Conservation (phyloP, 2,113 vertebrate genomes). For the Oceanodroma tethys region DNA sequence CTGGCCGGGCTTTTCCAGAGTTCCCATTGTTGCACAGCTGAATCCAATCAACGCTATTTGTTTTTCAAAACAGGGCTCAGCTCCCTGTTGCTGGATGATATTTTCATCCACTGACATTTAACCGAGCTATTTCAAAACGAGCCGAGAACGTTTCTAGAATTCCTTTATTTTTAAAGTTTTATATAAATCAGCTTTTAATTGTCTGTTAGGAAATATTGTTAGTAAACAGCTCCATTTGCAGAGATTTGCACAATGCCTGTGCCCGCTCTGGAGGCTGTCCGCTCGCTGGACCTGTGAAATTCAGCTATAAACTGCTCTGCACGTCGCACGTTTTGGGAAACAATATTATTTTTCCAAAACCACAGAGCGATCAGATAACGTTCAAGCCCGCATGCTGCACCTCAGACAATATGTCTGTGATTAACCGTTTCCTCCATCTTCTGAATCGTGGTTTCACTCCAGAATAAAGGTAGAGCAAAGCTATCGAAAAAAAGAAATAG, state of each 20-base stretch:
- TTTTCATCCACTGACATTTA: slow-evolving; percentile 54
- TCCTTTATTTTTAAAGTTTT: slow-evolving; percentile 59
- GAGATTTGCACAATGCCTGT: neutral
- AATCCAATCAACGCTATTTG: slow-evolving; percentile 48
- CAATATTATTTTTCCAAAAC: slow-evolving; percentile 10
- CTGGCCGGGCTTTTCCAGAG: neutral
- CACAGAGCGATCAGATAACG: slow-evolving; percentile 21
- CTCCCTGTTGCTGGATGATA: slow-evolving; percentile 29
- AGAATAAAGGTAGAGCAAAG: neutral
- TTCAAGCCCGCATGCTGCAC: neutral
- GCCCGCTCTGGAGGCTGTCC: neutral
- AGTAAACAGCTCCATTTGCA: slow-evolving; percentile 35
- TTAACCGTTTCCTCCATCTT: neutral
- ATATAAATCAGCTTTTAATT: slow-evolving; percentile 56
- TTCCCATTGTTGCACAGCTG: slow-evolving; percentile 36
- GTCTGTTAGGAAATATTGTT: neutral
- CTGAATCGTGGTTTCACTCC: neutral
- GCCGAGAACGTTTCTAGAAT: slow-evolving; percentile 52
- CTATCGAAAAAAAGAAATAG: neutral
- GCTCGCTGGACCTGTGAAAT: neutral
- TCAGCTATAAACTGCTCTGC: neutral
- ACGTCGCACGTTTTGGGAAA: neutral
- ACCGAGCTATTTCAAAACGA: slow-evolving; percentile 27
- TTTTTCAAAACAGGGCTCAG: slow-evolving; percentile 29
- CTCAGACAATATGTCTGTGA: neutral